Base-by-base conservation (phyloP, 2,113 vertebrate species). In the Oreamnos americanus region DNA sequence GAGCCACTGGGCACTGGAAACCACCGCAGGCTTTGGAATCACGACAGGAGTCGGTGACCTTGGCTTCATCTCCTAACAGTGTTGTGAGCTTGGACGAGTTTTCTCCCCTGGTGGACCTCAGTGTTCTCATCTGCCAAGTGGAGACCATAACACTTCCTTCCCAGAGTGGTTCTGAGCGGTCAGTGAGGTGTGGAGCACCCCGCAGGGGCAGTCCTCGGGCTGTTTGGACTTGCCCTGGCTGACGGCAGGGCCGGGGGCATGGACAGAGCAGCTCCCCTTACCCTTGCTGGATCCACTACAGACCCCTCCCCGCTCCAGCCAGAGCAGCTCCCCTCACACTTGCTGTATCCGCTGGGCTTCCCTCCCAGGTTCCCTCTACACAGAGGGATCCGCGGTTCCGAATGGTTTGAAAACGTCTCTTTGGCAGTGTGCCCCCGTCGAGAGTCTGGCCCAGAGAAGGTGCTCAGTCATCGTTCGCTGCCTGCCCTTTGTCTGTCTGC, bases 1-100 rank as follows among this genome's bases (percentile, higher is more conserved):
- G 47, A 86, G 51, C 21, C 7, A 0, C 5, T 2, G 55, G 43
- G 33, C 53, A 25, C 28, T 17, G 57, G 5, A 43, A 51, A 4
- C 1, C 2, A 7, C 33, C 45, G 2, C 19, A 30, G 79, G 83
- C n/a, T 39, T 36, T 1, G 47, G 55, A 76, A 33, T 28, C 21
- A 6, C 0, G 2, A 6, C 28, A 3, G 55, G n/a, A 51, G 16
- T 23, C 10, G 7, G 45, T 12, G 51, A n/a, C 19, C 2, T 0
- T 4, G 15, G 81, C 16, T 7, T 58, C n/a, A 3, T 74, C 60
- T 45, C 62, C 64, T 15, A 26, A 45, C 6, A 36, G 84, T n/a
- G 71, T 17, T 43, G 57, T 21, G 94, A 92, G 39, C 21, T 43
- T 45, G 55, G 76, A 53, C 30, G 7, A 17, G 39, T 67, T 23